phyloP scores from a whole-genome alignment of 2,113 vertebrate genomes.

The Brachyistius frenatus region DNA sequence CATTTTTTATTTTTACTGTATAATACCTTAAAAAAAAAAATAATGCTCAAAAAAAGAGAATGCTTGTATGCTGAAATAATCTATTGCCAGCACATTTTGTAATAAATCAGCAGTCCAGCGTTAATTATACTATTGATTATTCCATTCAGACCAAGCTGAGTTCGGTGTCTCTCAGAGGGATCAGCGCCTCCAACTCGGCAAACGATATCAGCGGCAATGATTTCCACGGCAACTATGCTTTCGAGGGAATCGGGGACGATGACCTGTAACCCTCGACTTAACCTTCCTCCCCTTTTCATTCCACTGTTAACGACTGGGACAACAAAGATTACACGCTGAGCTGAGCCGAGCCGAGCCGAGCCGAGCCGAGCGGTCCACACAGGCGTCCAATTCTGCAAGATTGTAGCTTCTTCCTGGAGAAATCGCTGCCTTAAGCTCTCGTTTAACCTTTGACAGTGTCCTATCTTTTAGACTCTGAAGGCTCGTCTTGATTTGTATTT shows the following conservation, averaged over 20 bases:
- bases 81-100: too few species aligned
- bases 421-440: conserved; percentile 74
- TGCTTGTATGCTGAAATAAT: too few species aligned
- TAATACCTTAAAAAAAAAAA: neutral
- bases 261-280: conserved; percentile 88
- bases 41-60: neutral
- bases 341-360: conserved; percentile 77
- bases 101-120: neutral
- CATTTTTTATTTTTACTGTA: neutral
- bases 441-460: conserved; percentile 39
- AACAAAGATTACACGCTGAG: conserved; percentile 68
- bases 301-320: conserved; percentile 50
- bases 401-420: conserved; percentile 75
- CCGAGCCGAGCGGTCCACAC: conserved; percentile 57
- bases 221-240: conserved; percentile 98
- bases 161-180: conserved; percentile 93
- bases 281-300: conserved; percentile 35
- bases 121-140: conserved; percentile 24
- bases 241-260: conserved; percentile 98
- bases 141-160: conserved; percentile 92
- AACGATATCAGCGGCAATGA: conserved; percentile 90
- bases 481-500: conserved; percentile 30
- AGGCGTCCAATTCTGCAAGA: conserved; percentile 76
- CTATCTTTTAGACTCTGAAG: conserved; percentile 37
- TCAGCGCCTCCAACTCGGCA: conserved; percentile 92